A percentile compares a stretch with the other conserved stretches of the same genome.
Evolutionary conservation across 2,888 invertebrate genomes (phyloP).

Genomic region (Apamea crenata): DNA sequence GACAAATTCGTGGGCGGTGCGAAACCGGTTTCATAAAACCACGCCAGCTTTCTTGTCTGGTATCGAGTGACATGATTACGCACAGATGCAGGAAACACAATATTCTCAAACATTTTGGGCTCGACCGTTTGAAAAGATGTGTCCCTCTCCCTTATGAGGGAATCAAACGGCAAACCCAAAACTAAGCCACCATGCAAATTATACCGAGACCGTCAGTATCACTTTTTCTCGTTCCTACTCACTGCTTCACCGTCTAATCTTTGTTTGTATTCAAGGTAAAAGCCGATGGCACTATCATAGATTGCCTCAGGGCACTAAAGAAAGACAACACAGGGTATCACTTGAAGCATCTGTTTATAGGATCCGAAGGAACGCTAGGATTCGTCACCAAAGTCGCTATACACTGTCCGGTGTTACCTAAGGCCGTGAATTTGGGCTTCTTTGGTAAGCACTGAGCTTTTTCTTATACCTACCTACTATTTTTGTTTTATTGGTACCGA

Average conservation of each 20-base stretch:
- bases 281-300: slow-evolving; percentile 96
- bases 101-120: not conserved
- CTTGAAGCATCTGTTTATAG: slow-evolving; percentile 98
- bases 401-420: slow-evolving; percentile 96
- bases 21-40: slow-evolving; percentile 41
- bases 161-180: not conserved
- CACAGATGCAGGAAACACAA: slow-evolving; percentile 11
- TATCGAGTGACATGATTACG: slow-evolving; percentile 12
- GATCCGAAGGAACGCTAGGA: slow-evolving; percentile 99
- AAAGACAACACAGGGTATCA: slow-evolving; percentile 99
- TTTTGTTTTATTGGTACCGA: not conserved
- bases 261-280: slow-evolving; percentile 90
- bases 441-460: slow-evolving; percentile 91
- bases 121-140: not conserved
- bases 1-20: slow-evolving; percentile 21
- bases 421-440: slow-evolving; percentile 96
- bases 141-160: not conserved
- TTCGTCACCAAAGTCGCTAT: slow-evolving; percentile 97
- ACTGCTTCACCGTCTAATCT: not conserved
- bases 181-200: not conserved
- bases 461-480: not conserved
- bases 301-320: slow-evolving; percentile 95
- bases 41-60: slow-evolving; percentile 37
- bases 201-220: not conserved
- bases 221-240: not conserved